phyloP scores from a whole-genome alignment of 2,113 vertebrate species.

The Actenoides lindsayi region DNA sequence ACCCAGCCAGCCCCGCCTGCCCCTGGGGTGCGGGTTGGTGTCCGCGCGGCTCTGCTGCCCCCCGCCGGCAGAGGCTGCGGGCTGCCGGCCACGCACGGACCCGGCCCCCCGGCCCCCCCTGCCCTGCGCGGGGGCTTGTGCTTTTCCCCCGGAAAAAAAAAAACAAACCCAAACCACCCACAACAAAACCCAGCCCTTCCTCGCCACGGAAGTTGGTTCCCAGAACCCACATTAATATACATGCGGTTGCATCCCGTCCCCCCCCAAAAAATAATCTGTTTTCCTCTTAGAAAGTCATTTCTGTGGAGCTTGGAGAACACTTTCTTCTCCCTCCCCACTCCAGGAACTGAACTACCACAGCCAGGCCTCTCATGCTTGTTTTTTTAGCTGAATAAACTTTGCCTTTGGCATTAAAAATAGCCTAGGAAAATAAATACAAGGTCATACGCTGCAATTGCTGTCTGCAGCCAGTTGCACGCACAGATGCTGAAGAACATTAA shows the following conservation, averaged over 20 bases:
- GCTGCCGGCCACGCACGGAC: background rate
- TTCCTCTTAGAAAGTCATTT: background rate
- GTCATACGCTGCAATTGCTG: background rate
- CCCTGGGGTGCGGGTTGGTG: too few relatives aligned
- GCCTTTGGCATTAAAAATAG: background rate
- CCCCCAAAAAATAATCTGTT: too few relatives aligned
- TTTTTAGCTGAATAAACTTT: background rate
- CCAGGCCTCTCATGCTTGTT: background rate
- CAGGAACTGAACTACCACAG: background rate
- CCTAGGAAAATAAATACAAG: background rate
- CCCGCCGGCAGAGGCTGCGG: constrained; percentile 5
- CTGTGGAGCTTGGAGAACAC: background rate
- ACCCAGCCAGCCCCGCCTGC: too few relatives aligned
- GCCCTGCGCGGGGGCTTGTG: too few relatives aligned
- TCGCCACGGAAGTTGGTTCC: background rate
- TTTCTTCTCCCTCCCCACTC: accelerated
- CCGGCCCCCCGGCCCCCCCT: too few relatives aligned
- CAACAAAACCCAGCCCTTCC: background rate
- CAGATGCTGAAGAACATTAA: background rate
- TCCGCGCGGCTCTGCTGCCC: constrained; percentile 40
- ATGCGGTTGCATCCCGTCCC: background rate
- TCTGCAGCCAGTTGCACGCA: background rate
- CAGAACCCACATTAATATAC: accelerated
- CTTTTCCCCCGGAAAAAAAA: background rate
- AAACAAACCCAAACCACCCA: too few relatives aligned